Evolutionary conservation across 2,888 invertebrate species (phyloP), one percentile per base, ranked within the genome.

Genomic region (Diabrotica balteata): DNA sequence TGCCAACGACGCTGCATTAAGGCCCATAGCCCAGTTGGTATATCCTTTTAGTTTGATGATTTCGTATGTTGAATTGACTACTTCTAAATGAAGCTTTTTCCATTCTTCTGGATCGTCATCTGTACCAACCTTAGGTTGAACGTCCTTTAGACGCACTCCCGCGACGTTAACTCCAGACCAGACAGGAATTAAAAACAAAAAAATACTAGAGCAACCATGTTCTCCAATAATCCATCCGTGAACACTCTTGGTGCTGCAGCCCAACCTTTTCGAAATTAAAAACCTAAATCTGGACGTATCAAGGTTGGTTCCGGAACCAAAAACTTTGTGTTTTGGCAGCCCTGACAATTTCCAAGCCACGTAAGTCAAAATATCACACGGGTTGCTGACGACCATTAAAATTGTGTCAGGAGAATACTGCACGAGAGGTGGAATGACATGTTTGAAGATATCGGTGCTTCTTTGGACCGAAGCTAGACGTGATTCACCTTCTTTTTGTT

Each of bases 211-310:
- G 79, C 97, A 96, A 0, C 97, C 97, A 78, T 97, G 97, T 81
- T 97, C 97, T 44, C 97, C 97, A 79, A 97, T 95, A 78, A 97
- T 93, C 89, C 94, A 97, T 0, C 94, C 96, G 81, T 97, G 96
- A 79, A 93, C 93, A 72, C 93, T 94, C 10, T 91, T 90, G 7
- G 96, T 90, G 0, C 95, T 93, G 51, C 96, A 89, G 68, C 90
- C 89, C 62, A 97, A 86, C 76, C 88, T 90, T 82, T 96, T 92
- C 0, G 95, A 94, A 76, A 97, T 87, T 66, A 96, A 86, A 85
- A 95, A 96, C 47, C 96, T 90, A 86, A 97, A 96, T 71, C 97
- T 87, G 0, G 95, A 94, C 0, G 96, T 95, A 84, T 97, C 97
- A 77, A 97, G 87, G 85, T 96, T 96, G 52, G 96, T 96, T 7